These are phyloP conservation scores for Nyctibius bracteatus DNA, from an alignment of 2,113 vertebrate species.

Conservation along the genomic window DNA sequence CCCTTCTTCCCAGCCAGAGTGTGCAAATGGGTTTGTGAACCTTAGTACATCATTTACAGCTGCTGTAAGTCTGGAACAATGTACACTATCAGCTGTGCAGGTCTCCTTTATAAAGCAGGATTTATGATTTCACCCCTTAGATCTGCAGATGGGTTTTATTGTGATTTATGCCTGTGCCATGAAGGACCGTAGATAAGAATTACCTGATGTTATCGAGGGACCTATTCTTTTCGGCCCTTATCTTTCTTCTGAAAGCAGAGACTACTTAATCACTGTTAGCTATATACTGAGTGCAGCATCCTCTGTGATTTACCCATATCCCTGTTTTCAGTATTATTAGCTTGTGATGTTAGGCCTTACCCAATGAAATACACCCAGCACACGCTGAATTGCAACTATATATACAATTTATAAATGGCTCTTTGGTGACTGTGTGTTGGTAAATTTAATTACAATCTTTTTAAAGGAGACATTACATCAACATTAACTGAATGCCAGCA, in stretches of 20 bases:
- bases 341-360: conserved; percentile 38
- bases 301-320: conserved; percentile 6
- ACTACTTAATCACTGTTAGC: conserved; percentile 59
- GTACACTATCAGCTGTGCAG: conserved; percentile 34
- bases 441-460: conserved; percentile 37
- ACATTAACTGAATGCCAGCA: not conserved
- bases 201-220: conserved; percentile 52
- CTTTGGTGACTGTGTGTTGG: not conserved
- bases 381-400: not conserved
- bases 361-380: conserved; percentile 10
- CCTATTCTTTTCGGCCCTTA: conserved; percentile 50
- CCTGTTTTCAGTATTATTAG: conserved; percentile 27
- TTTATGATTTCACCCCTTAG: conserved; percentile 50
- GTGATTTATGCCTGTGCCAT: conserved; percentile 46
- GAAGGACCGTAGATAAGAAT: conserved; percentile 51
- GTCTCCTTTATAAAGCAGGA: conserved; percentile 52
- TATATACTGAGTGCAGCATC: not conserved
- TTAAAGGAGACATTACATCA: conserved; percentile 28
- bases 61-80: conserved; percentile 17
- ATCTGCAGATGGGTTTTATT: conserved; percentile 57
- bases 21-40: conserved; percentile 22
- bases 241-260: conserved; percentile 45
- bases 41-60: conserved; percentile 19
- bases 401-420: conserved; percentile 18
- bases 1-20: not conserved